Evolutionary conservation across 2,888 invertebrate species (phyloP).

Genomic region (Nasonovia ribisnigri): DNA sequence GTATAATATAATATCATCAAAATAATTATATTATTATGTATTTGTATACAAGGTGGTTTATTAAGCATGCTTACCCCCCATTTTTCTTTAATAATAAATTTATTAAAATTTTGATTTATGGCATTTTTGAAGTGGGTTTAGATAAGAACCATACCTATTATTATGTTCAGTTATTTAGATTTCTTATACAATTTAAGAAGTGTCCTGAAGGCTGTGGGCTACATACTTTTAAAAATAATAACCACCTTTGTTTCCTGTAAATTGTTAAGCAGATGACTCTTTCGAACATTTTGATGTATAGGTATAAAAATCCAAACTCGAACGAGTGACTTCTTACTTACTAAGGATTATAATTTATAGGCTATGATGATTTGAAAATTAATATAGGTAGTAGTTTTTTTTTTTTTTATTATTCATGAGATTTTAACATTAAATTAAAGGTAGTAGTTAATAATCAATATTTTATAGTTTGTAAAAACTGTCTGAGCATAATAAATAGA

Average conservation of each 20-base stretch:
- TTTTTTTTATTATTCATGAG: too few species aligned
- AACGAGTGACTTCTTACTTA: background rate
- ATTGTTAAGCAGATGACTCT: background rate
- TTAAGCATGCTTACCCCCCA: background rate
- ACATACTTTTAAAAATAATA: background rate
- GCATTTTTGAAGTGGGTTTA: background rate
- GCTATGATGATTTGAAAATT: background rate
- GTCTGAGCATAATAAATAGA: background rate
- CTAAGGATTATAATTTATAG: background rate
- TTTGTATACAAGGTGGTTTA: background rate
- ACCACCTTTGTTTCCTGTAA: background rate
- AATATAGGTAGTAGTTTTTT: too few species aligned
- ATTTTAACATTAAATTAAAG: too few species aligned
- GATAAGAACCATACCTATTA: too few species aligned
- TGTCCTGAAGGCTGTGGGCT: background rate
- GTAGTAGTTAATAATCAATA: too few species aligned
- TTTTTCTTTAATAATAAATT: background rate
- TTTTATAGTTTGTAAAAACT: background rate
- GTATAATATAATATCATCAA: background rate
- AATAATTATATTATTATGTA: background rate
- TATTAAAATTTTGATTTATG: background rate
- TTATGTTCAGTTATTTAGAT: background rate
- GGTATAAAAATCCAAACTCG: background rate
- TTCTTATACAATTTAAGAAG: background rate
- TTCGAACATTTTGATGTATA: background rate